Evolutionary conservation across 2,797 vertebrate species (phyloP), one percentile per base, ranked within the genome.

Genomic region (Enteromius afrohamiltoni): DNA sequence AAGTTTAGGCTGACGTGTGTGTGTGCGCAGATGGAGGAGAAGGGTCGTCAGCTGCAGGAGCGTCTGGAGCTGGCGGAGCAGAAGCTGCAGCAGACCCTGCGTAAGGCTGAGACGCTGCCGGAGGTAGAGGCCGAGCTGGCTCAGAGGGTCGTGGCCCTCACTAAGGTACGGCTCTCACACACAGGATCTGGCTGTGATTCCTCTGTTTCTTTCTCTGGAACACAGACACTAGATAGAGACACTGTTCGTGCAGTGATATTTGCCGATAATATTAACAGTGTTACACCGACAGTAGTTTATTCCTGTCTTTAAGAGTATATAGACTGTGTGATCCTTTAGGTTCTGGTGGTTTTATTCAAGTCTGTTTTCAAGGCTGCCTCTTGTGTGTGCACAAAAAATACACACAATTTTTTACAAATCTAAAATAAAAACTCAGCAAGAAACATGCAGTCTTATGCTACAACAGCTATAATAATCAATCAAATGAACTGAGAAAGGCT

Each of bases 91-190:
- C 98, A 99, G 93, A 99, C 97, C 19, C 92, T 98, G 85, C 93
- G 97, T 45, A 99, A 97, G 90, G 97, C 97, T 0, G 97, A 99
- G 92, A 97, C 96, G 0, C 91, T 99, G 74, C 98, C 98, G 0
- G 97, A 99, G 91, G 98, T 99, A 91, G 98, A 99, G 86, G 98
- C 98, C 0, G 97, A 99, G 92, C 91, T 99, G 13, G 97, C 98
- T 0, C 97, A 99, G 92, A 94, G 97, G 83, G 97, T 98, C 2
- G 97, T 96, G 0, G 97, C 97, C 0, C 97, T 99, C 88, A 96
- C 96, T 19, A 98, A 99, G 96, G 98, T 86, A 75, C 8, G 1
- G 2, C 62, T 84, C 51, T 0, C 51, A 9, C 19, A 19, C 51
- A 21, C 19, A 2, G 8, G n/a, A n/a, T 55, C 21, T 3, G 21